A percentile compares a stretch with the other conserved stretches of the same genome.
These are phyloP conservation scores for Coenobita brevimanus DNA, from an alignment of 1,140 invertebrate species.

Conservation along the genomic window DNA sequence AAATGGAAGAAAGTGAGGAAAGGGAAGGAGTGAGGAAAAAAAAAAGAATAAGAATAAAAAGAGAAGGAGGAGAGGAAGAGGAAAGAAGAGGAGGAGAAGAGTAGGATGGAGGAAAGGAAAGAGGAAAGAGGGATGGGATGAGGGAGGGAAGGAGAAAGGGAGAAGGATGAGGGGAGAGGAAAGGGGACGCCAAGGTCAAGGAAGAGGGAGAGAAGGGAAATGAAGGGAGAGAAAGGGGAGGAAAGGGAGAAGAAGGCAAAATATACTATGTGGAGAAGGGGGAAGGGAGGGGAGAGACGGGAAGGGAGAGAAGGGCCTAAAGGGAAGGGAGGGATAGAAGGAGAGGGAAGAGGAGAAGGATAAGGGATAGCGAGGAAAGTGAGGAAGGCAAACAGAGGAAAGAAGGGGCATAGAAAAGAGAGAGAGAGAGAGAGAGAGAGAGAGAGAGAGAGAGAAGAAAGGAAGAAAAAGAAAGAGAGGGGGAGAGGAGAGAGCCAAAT, in stretches of 20 bases:
- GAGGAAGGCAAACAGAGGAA: background rate
- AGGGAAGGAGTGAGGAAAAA: background rate
- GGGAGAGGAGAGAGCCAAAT: too few relatives aligned
- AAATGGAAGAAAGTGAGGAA: background rate
- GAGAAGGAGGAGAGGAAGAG: background rate
- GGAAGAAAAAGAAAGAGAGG: too few relatives aligned
- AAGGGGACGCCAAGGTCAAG: background rate
- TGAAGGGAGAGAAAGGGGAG: background rate
- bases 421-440: too few relatives aligned
- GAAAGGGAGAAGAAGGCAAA: background rate
- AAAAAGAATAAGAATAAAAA: too few relatives aligned
- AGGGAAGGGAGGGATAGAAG: background rate
- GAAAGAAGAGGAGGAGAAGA: background rate
- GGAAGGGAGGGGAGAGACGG: background rate
- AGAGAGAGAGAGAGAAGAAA: too few relatives aligned
- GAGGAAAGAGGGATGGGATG: background rate
- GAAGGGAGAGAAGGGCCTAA: background rate
- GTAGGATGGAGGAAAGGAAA: background rate
- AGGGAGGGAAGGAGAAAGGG: background rate
- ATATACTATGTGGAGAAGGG: background rate
- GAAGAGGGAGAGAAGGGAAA: slow-evolving; percentile 1
- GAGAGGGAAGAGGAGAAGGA: background rate
- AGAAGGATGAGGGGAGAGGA: background rate
- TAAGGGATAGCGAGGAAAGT: background rate
- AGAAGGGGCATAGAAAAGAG: too few relatives aligned